Evolutionary conservation across 1,140 invertebrate species (phyloP), one percentile per base, ranked within the genome.

Genomic region (Drosophila neocordata): DNA sequence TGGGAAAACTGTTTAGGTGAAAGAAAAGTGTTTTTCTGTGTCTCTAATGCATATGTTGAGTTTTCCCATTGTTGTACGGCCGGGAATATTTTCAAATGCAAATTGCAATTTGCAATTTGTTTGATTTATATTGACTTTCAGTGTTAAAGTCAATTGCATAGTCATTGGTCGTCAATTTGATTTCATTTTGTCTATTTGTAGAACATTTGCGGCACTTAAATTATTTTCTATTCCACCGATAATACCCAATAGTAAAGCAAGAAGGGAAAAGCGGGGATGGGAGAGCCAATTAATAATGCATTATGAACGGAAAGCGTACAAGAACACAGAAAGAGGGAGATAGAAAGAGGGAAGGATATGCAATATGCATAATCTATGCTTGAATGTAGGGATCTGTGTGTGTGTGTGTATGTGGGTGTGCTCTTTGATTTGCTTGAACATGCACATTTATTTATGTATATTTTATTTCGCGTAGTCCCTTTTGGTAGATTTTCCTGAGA

Each of bases 401-500:
- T 87, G 78, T 69, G 78, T 1, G 7, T 31, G 27, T 31, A 6
- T 3, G 53, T 34, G 53, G 31, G 78, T 85, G 78, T 69, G 71
- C 65, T 75, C 81, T 85, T 85, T 85, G 82, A 85, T 85, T 85
- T 82, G 78, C 78, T 71, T 78, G 69, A 69, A 70, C 74, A 67
- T 75, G 82, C 82, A 87, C 70, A 85, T 85, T 82, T 87, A 87
- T 85, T 82, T 87, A 85, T 82, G 77, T 85, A 78, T 85, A 69
- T 78, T 87, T 87, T 72, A 69, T 62, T 73, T 63, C 65, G 58
- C 75, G 51, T 65, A 73, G 72, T 56, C 67, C 67, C 65, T 83
- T 76, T 64, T 68, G 57, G 71, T 34, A 48, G 15, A 48, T 24
- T 63, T 64, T 62, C 34, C 44, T 76, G 70, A 66, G 38, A 56